A percentile compares a stretch with the other conserved stretches of the same genome.
Conservation (phyloP, 2,888 invertebrate species). For the Heteromyza rotundicornis region DNA sequence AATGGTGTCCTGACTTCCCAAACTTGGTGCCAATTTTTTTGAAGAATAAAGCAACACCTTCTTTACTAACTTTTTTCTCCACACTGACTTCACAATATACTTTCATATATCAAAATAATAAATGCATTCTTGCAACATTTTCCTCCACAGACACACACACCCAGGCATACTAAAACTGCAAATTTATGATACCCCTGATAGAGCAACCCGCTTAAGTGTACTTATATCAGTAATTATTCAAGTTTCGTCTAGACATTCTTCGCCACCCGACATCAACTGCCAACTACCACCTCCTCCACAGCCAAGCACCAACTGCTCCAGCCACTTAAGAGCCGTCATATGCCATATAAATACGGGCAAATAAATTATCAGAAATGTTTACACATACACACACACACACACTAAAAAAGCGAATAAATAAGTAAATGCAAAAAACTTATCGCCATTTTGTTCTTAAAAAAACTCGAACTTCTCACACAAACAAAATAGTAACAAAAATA, state of each 20-base stretch:
- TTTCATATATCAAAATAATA: no score
- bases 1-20: no score
- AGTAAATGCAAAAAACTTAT: slow-evolving; percentile 9
- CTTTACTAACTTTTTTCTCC: no score
- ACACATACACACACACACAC: no score
- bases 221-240: slow-evolving; percentile 3
- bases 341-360: slow-evolving; percentile 48
- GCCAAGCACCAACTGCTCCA: not conserved
- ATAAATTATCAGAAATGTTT: slow-evolving; percentile 48
- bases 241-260: not conserved
- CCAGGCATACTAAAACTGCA: not conserved
- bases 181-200: slow-evolving; percentile 6
- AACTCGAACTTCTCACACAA: no score
- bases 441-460: not conserved
- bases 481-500: no score
- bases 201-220: not conserved
- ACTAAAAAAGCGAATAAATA: no score
- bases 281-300: not conserved
- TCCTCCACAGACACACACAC: not conserved
- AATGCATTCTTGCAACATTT: no score
- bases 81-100: no score
- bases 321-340: slow-evolving; percentile 38
- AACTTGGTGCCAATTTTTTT: no score
- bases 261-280: not conserved
- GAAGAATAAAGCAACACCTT: no score